A percentile compares a stretch with the other conserved stretches of the same genome.
These are phyloP conservation scores for Cyphomyrus discorhynchus DNA, from an alignment of 2,113 vertebrate genomes.

Conservation along the genomic window DNA sequence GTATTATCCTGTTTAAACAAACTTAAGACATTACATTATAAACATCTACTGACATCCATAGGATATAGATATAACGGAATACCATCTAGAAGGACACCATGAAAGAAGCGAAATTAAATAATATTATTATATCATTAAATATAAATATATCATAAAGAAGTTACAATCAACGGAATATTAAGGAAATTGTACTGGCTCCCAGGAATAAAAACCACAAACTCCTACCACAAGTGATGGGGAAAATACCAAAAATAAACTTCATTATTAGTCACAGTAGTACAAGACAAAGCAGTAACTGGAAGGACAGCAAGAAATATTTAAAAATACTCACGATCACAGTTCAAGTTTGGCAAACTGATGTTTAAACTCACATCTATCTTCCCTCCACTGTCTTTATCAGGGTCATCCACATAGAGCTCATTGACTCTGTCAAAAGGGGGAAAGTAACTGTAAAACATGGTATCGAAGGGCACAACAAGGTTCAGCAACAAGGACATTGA, in stretches of 20 bases:
- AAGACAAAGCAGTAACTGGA: not conserved
- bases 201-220: not conserved
- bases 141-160: not conserved
- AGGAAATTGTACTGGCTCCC: not conserved
- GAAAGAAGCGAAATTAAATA: not conserved
- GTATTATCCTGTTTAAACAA: not conserved
- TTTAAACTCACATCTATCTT: slow-evolving; percentile 99
- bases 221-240: not conserved
- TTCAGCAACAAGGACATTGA: not conserved
- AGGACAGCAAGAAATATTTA: slow-evolving; percentile 34
- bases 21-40: not conserved
- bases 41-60: not conserved
- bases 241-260: not conserved
- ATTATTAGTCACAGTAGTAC: not conserved
- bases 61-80: not conserved
- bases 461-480: not conserved
- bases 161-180: not conserved
- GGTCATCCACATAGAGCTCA: slow-evolving; percentile 95
- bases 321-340: slow-evolving; percentile 92
- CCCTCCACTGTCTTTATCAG: slow-evolving; percentile 95
- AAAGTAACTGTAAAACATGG: not conserved
- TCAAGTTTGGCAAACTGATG: slow-evolving; percentile 94
- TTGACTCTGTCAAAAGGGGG: slow-evolving; percentile 75
- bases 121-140: not conserved
- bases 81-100: not conserved